Conservation (phyloP, 2,888 invertebrate species). For the Endomychus coccineus region DNA sequence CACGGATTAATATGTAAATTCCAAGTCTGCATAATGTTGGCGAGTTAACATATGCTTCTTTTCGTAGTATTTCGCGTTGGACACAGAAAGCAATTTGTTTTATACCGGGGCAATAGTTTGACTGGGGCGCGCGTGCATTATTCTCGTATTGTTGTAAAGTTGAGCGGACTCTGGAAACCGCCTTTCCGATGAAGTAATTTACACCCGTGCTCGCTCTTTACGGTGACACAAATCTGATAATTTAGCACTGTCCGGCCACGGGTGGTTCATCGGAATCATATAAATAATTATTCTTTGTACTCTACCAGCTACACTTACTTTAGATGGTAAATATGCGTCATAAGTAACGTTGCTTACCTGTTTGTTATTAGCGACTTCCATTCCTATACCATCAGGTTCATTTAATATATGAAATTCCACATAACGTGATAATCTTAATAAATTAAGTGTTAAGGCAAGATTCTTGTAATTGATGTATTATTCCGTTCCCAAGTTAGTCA, state of each 20-base stretch:
- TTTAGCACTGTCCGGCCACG: constrained; percentile 24
- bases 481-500: constrained; percentile 7
- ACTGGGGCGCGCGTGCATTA: constrained; percentile 18
- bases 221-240: constrained; percentile 36
- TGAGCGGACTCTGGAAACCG: constrained; percentile 4
- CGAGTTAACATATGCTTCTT: no score
- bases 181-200: constrained; percentile 28
- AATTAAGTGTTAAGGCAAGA: constrained; percentile 15
- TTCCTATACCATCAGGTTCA: constrained; percentile 7
- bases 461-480: constrained; percentile 13
- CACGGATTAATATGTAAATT: no score
- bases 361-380: constrained; percentile 9
- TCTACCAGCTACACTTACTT: constrained; percentile 12
- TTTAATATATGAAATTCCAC: constrained; percentile 11
- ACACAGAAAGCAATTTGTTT: no score
- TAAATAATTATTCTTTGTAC: constrained; percentile 17
- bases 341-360: constrained; percentile 9
- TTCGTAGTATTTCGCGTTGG: no score
- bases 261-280: constrained; percentile 17
- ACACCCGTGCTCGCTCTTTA: constrained; percentile 21
- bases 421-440: constrained; percentile 12
- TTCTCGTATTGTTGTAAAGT: constrained; percentile 8
- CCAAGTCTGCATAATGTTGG: no score
- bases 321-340: constrained; percentile 14
- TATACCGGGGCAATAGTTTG: constrained; percentile 19